Evolutionary conservation across 2,888 invertebrate species (phyloP).

Genomic region (Anodontia alba): DNA sequence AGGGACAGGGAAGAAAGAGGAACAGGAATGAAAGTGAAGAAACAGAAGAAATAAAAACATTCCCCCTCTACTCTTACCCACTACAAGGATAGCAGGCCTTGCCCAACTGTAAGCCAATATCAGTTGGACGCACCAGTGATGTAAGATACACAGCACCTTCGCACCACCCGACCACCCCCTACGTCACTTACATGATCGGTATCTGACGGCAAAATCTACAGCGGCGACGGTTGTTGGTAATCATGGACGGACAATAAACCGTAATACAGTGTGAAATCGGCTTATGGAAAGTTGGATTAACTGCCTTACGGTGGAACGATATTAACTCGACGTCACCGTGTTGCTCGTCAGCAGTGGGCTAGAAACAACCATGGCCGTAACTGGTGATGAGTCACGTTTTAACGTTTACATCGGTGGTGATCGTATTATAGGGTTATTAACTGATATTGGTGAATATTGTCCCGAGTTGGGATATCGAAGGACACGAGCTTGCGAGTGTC

Average conservation of each 20-base stretch:
- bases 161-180: no score
- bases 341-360: neutral
- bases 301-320: slow-evolving; percentile 7
- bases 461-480: no score
- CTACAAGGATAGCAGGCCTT: no score
- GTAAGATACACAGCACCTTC: no score
- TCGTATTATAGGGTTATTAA: slow-evolving; percentile 17
- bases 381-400: slow-evolving; percentile 24
- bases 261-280: slow-evolving; percentile 38
- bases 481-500: no score
- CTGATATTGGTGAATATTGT: no score
- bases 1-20: no score
- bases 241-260: slow-evolving; percentile 19
- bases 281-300: slow-evolving; percentile 20
- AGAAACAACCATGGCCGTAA: neutral
- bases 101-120: no score
- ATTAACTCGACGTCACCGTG: neutral
- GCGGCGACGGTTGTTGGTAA: slow-evolving; percentile 28
- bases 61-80: no score
- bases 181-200: slow-evolving; percentile 28
- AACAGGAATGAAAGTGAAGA: no score
- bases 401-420: slow-evolving; percentile 27
- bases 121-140: no score
- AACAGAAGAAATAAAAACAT: no score
- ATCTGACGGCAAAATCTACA: slow-evolving; percentile 26